Percentiles rank a stretch among this genome's conserved stretches.
Evolutionary conservation across 2,797 vertebrate genomes (phyloP).

Genomic region (Potorous gilbertii): DNA sequence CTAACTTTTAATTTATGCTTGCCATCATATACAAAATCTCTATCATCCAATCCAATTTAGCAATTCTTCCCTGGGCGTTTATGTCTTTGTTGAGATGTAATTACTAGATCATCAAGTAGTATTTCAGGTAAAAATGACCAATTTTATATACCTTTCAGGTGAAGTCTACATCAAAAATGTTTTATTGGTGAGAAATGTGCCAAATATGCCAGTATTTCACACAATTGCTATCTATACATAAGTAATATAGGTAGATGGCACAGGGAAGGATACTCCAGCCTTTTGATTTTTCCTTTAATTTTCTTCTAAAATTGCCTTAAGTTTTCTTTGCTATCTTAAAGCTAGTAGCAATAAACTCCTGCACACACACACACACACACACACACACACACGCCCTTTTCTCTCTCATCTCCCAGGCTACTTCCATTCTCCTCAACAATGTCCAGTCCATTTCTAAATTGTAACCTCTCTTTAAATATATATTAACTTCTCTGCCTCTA

Average conservation of each 20-base stretch:
- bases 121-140: background rate
- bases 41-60: slow-evolving; percentile 5
- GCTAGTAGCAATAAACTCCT: slow-evolving; percentile 1
- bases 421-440: background rate
- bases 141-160: background rate
- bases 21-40: background rate
- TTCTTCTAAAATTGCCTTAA: slow-evolving; percentile 8
- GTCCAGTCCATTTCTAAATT: slow-evolving; percentile 19
- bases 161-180: slow-evolving; percentile 1
- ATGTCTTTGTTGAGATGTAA: slow-evolving; percentile 4
- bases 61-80: slow-evolving; percentile 6
- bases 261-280: background rate
- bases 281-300: slow-evolving; percentile 19
- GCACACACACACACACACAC: background rate
- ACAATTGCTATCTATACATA: background rate
- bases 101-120: slow-evolving; percentile 5
- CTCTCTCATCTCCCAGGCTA: background rate
- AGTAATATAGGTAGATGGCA: background rate
- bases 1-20: background rate
- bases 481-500: background rate
- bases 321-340: slow-evolving; percentile 18
- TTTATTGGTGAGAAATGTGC: background rate
- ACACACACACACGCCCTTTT: slow-evolving; percentile 1
- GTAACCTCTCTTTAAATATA: background rate
- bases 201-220: slow-evolving; percentile 36